A percentile compares a stretch with the other conserved stretches of the same genome.
Evolutionary conservation across 2,113 vertebrate species (phyloP).

Genomic region (Mirounga angustirostris): DNA sequence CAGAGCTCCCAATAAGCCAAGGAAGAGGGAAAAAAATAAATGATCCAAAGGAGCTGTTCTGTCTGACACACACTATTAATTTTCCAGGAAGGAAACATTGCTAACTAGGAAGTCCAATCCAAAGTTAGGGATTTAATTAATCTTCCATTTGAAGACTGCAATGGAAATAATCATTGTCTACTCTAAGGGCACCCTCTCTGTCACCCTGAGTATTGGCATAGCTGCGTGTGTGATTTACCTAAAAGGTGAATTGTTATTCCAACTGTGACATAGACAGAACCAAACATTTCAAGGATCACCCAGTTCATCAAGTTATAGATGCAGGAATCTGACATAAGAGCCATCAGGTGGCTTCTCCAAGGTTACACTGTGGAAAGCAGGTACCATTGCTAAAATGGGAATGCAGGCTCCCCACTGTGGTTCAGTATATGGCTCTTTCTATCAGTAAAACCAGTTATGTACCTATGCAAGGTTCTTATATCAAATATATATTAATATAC

Average conservation of each 20-base stretch:
- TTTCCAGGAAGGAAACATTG: constrained; percentile 59
- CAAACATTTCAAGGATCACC: neutral
- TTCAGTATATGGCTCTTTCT: neutral
- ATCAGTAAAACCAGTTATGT: neutral
- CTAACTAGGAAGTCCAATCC: constrained; percentile 52
- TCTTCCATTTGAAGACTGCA: constrained; percentile 36
- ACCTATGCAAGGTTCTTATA: neutral
- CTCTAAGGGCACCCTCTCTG: neutral
- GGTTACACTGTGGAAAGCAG: neutral
- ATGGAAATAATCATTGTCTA: neutral
- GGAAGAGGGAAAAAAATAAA: neutral
- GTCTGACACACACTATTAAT: constrained; percentile 40
- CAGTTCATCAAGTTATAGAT: neutral
- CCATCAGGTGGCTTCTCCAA: neutral
- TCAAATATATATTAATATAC: neutral
- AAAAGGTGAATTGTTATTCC: neutral
- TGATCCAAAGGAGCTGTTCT: neutral
- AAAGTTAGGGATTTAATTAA: constrained; percentile 56
- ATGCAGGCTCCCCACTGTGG: neutral
- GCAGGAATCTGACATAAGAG: neutral
- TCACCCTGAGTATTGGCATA: neutral
- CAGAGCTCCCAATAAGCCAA: neutral
- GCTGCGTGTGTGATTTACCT: neutral
- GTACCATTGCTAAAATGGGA: neutral
- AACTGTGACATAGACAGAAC: neutral